Evolutionary conservation across 2,797 vertebrate genomes (phyloP).

Genomic region (Fistularia tabacaria): DNA sequence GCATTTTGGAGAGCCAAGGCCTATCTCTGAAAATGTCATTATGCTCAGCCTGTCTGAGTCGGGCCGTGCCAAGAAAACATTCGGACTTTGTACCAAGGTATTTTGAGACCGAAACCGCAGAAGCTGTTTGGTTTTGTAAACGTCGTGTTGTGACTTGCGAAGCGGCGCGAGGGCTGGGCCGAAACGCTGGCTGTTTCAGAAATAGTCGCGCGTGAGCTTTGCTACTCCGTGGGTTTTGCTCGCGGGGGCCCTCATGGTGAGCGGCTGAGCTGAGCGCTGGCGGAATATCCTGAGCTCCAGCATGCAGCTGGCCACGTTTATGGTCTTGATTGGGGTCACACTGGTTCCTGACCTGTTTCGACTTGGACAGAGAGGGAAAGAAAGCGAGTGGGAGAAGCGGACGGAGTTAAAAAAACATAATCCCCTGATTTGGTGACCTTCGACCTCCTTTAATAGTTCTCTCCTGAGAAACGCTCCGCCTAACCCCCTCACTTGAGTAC

Average conservation of each 20-base stretch:
- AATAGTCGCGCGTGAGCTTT: constrained; percentile 56
- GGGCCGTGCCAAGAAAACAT: constrained; percentile 73
- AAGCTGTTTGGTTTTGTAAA: constrained; percentile 66
- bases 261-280: constrained; percentile 27
- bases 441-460: constrained; percentile 44
- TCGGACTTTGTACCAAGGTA: constrained; percentile 75
- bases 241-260: constrained; percentile 48
- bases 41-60: constrained; percentile 65
- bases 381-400: constrained; percentile 29
- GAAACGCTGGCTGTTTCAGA: constrained; percentile 42
- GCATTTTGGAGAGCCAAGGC: constrained; percentile 66
- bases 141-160: constrained; percentile 67
- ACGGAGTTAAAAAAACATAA: constrained; percentile 58
- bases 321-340: constrained; percentile 64
- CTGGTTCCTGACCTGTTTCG: constrained; percentile 59
- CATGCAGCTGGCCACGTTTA: constrained; percentile 51
- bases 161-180: constrained; percentile 52
- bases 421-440: constrained; percentile 46
- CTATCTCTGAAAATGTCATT: constrained; percentile 83
- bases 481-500: constrained; percentile 40
- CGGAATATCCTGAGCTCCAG: constrained; percentile 54
- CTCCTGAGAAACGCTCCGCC: constrained; percentile 39
- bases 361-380: constrained; percentile 36
- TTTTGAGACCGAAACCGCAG: constrained; percentile 73
- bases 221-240: constrained; percentile 38